Evolutionary conservation across 1,140 invertebrate species (phyloP).

Genomic region (Trypoxylus dichotomus): DNA sequence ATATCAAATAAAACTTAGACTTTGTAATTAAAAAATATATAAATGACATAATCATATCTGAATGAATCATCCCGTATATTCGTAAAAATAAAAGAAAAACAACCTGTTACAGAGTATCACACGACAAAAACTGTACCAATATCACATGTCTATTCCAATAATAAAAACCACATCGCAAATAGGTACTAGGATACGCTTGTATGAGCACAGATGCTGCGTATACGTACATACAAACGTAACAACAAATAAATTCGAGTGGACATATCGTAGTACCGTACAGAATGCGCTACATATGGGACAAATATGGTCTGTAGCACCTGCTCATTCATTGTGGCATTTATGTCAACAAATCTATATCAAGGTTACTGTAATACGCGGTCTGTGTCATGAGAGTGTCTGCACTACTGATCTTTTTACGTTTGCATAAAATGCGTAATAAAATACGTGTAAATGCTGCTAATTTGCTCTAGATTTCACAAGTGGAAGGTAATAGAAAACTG

Average conservation of each 20-base stretch:
- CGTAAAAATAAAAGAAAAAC: too few relatives aligned
- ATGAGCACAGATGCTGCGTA: too few relatives aligned
- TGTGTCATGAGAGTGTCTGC: conserved; percentile 1
- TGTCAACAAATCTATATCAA: background rate
- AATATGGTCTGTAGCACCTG: background rate
- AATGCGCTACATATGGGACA: background rate
- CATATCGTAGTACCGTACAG: background rate
- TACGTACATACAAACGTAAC: background rate
- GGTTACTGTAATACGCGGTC: background rate
- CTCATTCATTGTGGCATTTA: background rate
- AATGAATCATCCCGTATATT: too few relatives aligned
- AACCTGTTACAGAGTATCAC: too few relatives aligned
- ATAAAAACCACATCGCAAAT: too few relatives aligned
- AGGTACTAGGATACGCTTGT: too few relatives aligned
- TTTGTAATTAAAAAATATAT: too few relatives aligned
- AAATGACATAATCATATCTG: too few relatives aligned
- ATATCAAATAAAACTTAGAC: too few relatives aligned
- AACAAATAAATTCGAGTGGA: background rate
- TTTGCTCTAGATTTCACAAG: background rate
- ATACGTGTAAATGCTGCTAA: background rate
- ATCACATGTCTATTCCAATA: too few relatives aligned
- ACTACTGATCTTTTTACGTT: background rate
- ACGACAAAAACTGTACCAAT: too few relatives aligned
- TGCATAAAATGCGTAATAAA: background rate
- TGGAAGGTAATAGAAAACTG: background rate